Percentiles rank a stretch among this genome's conserved stretches.
Conservation (phyloP, 1,140 invertebrate species). For the Homarus americanus region DNA sequence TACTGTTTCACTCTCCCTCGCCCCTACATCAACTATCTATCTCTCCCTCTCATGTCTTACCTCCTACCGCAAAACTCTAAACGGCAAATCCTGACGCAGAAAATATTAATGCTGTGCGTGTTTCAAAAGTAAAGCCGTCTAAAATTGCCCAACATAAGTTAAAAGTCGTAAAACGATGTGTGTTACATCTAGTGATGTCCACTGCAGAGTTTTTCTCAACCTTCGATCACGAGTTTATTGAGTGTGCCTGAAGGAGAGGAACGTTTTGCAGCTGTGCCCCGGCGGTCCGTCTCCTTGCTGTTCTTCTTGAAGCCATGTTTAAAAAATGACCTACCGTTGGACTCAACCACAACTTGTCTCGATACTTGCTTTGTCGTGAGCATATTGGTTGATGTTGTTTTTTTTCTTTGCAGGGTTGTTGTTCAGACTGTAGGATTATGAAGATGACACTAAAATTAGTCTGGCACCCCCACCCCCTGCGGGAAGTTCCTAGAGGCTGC, state of each 20-base stretch:
- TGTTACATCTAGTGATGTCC: too few species aligned
- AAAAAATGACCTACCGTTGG: neutral
- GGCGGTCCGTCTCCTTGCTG: neutral
- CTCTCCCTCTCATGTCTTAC: too few species aligned
- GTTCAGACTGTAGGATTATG: neutral
- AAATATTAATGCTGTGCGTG: too few species aligned
- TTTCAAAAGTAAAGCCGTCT: too few species aligned
- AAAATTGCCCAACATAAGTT: too few species aligned
- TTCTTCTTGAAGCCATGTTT: neutral
- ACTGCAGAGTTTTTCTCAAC: too few species aligned
- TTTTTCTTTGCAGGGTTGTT: neutral
- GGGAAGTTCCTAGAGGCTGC: neutral
- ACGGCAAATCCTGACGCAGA: too few species aligned
- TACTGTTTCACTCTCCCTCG: too few species aligned
- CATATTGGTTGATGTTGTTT: neutral
- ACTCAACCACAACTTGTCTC: neutral
- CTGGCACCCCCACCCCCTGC: neutral
- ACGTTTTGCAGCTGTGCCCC: neutral
- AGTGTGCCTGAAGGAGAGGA: neutral
- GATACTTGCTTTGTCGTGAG: neutral
- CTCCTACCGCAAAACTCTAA: too few species aligned
- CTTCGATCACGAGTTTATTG: too few species aligned
- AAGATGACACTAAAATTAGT: neutral
- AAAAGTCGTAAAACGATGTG: too few species aligned
- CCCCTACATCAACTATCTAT: too few species aligned